Conservation (phyloP, 2,113 vertebrate genomes). For the Sigmodon hispidus region DNA sequence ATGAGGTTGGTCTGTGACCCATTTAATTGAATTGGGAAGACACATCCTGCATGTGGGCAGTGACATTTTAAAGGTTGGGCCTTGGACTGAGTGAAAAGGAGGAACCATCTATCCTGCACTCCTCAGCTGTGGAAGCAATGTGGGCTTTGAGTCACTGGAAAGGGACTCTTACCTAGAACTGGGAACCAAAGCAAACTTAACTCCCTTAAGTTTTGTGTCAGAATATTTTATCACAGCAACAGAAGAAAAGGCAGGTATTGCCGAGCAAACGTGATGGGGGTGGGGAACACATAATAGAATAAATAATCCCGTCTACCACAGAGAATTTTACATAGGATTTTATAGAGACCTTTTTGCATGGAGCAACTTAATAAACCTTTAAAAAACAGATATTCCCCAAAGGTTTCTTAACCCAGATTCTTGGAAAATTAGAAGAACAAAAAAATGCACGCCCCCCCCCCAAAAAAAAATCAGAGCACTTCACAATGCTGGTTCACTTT, state of each 20-base stretch:
- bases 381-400: no score
- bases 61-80: no score
- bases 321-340: not conserved
- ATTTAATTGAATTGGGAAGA: not conserved
- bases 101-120: not conserved
- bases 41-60: not conserved
- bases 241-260: not conserved
- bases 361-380: conserved; percentile 1
- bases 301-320: not conserved
- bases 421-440: no score
- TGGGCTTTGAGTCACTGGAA: not conserved
- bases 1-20: not conserved
- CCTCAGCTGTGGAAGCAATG: no score
- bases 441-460: no score
- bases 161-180: not conserved
- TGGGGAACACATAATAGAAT: not conserved
- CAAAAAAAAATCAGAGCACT: not conserved
- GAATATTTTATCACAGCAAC: not conserved
- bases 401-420: no score
- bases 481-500: not conserved
- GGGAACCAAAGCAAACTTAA: not conserved
- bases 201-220: not conserved
- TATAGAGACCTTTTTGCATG: not conserved
- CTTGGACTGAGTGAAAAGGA: not conserved
- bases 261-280: not conserved